Evolutionary conservation across 2,888 invertebrate genomes (phyloP).

Genomic region (Chrysolina oricalcia): DNA sequence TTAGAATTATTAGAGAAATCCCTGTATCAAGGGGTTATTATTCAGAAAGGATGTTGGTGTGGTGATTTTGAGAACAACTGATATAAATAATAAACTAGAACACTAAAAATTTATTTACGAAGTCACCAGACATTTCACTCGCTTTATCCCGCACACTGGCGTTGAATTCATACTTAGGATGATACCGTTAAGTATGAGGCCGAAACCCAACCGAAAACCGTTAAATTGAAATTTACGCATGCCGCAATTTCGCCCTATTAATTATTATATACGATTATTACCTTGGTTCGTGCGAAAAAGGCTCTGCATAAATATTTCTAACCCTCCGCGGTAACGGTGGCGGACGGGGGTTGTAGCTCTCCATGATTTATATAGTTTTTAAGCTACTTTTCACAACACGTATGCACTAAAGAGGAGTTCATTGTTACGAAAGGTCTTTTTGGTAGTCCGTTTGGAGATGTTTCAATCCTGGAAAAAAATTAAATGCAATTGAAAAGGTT

Average conservation of each 20-base stretch:
- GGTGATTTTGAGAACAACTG: no score
- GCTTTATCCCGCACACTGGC: background rate
- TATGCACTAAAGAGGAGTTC: slow-evolving; percentile 60
- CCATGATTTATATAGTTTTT: slow-evolving; percentile 69
- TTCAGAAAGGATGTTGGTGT: no score
- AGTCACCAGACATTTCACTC: background rate
- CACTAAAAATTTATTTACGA: no score
- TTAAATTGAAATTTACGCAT: slow-evolving; percentile 41
- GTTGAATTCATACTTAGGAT: background rate
- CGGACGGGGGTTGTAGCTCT: slow-evolving; percentile 79
- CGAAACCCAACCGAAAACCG: slow-evolving; percentile 33
- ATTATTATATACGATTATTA: slow-evolving; percentile 50
- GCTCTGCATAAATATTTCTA: slow-evolving; percentile 80
- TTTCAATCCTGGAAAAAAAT: background rate
- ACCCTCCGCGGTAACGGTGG: slow-evolving; percentile 78
- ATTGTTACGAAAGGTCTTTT: slow-evolving; percentile 39
- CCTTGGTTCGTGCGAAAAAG: slow-evolving; percentile 75
- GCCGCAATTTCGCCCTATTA: slow-evolving; percentile 39
- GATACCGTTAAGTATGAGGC: slow-evolving; percentile 11
- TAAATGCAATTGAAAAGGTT: no score
- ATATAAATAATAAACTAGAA: no score
- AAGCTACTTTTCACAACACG: slow-evolving; percentile 57
- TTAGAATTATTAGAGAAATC: no score
- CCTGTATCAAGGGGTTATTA: no score
- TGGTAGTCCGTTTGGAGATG: background rate